These are phyloP conservation scores for Enhydra lutris DNA, from an alignment of 2,113 vertebrate genomes.

Conservation along the genomic window DNA sequence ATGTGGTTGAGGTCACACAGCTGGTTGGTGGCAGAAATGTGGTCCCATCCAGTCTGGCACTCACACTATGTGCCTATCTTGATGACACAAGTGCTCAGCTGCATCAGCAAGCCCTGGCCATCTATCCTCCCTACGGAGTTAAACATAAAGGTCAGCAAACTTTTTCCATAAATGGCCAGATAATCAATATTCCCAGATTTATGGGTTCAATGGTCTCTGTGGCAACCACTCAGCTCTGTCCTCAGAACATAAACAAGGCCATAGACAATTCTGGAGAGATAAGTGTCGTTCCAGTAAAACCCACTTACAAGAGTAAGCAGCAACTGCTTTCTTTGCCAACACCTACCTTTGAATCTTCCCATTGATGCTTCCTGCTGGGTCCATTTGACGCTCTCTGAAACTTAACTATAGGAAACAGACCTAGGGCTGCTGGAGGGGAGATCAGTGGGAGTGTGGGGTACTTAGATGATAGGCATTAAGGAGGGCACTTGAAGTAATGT, in stretches of 20 bases:
- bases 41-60: no score
- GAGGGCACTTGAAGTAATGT: no score
- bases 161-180: background rate
- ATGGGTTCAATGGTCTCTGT: background rate
- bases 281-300: background rate
- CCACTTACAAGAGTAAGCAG: background rate
- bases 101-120: background rate
- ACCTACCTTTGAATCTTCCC: background rate
- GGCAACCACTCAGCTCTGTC: background rate
- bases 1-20: background rate
- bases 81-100: background rate
- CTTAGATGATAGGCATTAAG: no score
- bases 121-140: background rate
- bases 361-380: background rate
- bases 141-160: background rate
- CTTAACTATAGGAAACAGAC: no score
- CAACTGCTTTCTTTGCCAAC: rapidly evolving
- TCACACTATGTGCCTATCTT: background rate
- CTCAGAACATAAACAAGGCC: background rate
- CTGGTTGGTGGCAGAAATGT: background rate
- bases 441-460: no score
- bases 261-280: background rate
- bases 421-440: no score
- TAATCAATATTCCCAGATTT: background rate
- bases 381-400: background rate